Evolutionary conservation across 2,888 invertebrate species (phyloP).

Genomic region (Megalurothrips usitatus): DNA sequence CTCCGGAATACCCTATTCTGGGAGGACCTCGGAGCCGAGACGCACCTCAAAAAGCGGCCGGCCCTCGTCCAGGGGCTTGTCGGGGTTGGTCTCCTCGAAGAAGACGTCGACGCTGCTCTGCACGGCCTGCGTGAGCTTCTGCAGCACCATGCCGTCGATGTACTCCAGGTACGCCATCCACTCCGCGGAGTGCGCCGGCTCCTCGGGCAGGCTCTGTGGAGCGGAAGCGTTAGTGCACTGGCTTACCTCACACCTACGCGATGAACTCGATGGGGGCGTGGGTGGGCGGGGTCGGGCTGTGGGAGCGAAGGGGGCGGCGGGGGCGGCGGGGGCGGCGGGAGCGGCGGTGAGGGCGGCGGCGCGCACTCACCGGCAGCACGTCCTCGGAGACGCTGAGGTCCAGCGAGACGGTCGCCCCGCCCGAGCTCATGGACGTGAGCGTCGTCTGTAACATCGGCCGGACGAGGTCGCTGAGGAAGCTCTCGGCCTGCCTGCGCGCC

Average conservation of each 20-base stretch:
- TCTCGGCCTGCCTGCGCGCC: background rate
- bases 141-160: slow-evolving; percentile 58
- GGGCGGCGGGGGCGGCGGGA: too few relatives aligned
- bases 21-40: too few relatives aligned
- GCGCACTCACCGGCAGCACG: background rate
- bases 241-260: too few relatives aligned
- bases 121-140: slow-evolving; percentile 11
- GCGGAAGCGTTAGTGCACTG: too few relatives aligned
- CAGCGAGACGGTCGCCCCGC: background rate
- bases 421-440: background rate
- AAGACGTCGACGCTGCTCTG: slow-evolving; percentile 54
- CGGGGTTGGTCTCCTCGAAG: slow-evolving; percentile 56
- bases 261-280: background rate
- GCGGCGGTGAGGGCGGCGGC: too few relatives aligned
- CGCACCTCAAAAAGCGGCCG: slow-evolving; percentile 66
- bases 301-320: too few relatives aligned
- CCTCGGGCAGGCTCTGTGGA: background rate
- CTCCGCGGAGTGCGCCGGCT: slow-evolving; percentile 21
- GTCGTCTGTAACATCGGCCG: background rate
- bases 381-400: slow-evolving; percentile 10
- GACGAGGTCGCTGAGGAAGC: background rate
- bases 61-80: slow-evolving; percentile 53
- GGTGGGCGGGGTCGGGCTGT: too few relatives aligned
- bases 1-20: too few relatives aligned
- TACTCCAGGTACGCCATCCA: slow-evolving; percentile 62